Evolutionary conservation across 2,113 vertebrate species (phyloP), one percentile per base, ranked within the genome.

Genomic region (Recurvirostra avosetta): DNA sequence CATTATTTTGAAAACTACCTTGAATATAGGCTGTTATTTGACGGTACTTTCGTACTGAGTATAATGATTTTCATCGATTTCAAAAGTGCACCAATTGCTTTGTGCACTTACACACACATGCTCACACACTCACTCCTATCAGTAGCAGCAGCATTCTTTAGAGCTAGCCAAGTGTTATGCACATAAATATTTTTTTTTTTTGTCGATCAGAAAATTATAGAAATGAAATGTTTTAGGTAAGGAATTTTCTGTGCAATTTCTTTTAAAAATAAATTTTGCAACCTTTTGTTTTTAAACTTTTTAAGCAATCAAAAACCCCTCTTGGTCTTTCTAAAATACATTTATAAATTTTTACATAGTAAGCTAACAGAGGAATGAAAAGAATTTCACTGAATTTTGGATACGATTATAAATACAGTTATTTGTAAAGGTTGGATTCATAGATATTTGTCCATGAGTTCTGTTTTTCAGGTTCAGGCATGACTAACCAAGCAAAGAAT

Each of bases 401-500:
- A 34, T 87, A 61, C 12, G 9, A 2, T 1, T 89, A 25, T 73
- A 72, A 55, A 68, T 65, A 41, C 2, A 49, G 18, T 47, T 94
- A 73, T 77, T 73, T 84, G 12, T 45, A 70, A 80, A 49, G 14
- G 9, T 36, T 83, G 32, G 65, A 73, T 76, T 83, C 34, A 59
- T 52, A 73, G n/a, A 30, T 66, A 43, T 59, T 71, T 75, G 17
- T 47, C 52, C 23, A 59, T 68, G 17, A 79, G 32, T 43, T 79
- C 62, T 20, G 22, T 59, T 82, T 86, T 88, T 72, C 62, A 86
- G 43, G 15, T 85, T 92, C 58, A 92, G 25, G 14, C 41, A 63
- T 92, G 79, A 86, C 53, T 91, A 91, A 86, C 41, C 38, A 90
- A 85, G 78, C 55, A 90, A 67, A 90, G 25, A 81, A 85, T 71